Evolutionary conservation across 2,113 vertebrate species (phyloP), one percentile per base, ranked within the genome.

Genomic region (Carlito syrichta): DNA sequence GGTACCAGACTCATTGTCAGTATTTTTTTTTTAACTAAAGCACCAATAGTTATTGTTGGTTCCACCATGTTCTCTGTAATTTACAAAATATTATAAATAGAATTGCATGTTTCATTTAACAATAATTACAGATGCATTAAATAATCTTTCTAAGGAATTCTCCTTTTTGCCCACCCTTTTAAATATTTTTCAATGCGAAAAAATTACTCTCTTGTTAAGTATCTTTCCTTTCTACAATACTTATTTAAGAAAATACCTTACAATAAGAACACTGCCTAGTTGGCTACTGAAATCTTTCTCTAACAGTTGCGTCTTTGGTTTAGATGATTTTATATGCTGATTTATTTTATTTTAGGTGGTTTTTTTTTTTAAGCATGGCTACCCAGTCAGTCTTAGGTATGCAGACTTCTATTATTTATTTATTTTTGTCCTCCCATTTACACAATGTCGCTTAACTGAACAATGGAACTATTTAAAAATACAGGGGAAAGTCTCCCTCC

Each of bases 401-500:
- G 27, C 58, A 48, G 43, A 8, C 20, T 74, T 85, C 45, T 43
- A 23, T 69, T 74, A 22, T 62, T 71, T 48, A 69, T 25, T 63
- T n/a, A 13, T 45, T 60, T 54, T 81, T 35, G 32, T 94, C 14
- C 68, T 66, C 60, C 60, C 68, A 89, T 32, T 95, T 94, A 85
- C 43, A 95, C 81, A 95, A 35, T 90, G 79, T 96, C 17, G 11
- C 50, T 84, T 94, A 89, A 78, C 27, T 45, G 40, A 96, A 96
- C 89, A 97, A 93, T 96, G 82, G 58, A 86, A 17, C 60, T 66
- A 97, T 97, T 97, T 94, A 86, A 93, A 96, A 96, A 94, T 56
- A 45, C 86, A 91, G 86, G 83, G 69, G 94, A 97, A 94, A 87
- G 32, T 96, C 77, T 87, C 69, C 88, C 94, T 91, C 30, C 45